Base-by-base conservation (phyloP, 2,888 invertebrate species). In the Parnassius mnemosyne region DNA sequence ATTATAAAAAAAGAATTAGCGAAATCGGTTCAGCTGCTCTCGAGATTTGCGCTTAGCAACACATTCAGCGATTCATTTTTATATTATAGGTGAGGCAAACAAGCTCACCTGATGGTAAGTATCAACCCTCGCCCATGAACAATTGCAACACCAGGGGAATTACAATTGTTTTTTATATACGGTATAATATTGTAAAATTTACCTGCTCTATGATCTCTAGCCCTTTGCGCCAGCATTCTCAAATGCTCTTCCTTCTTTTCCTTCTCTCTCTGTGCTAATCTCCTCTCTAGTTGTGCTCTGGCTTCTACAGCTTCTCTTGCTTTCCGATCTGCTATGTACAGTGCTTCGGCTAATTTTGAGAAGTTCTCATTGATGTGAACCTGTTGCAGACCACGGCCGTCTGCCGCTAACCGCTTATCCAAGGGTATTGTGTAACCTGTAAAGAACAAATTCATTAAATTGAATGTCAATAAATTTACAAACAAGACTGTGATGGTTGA, bases 331-430 rank as follows among this genome's bases (percentile, higher is more conserved):
- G 99, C 99, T 72, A 99, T 99, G 81, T 99, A 99, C 57, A 99
- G 88, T 0, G 99, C 97, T 82, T 99, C 99, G 0, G 99, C 97
- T 61, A 99, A 92, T 81, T 99, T 99, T 0, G 99, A 98, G 87
- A 99, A 99, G 85, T 99, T 99, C 82, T 99, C 99, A 82, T 99
- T 99, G 63, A 99, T 98, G 82, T 99, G 99, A 3, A 97, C 96
- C 78, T 97, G 97, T 78, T 99, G 99, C 2, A 99, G 90, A 0
- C 99, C 99, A 56, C 99, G 93, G 0, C 99, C 99, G 87, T 99
- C 99, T 0, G 99, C 99, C 0, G 99, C 99, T 66, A 99, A 90
- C 66, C 99, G 95, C 87, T 99, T 99, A 87, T 99, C 99, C 70
- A 99, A 87, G 0, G 99, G 99, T 71, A 99, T 99, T 0, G 99